These are phyloP conservation scores for Papilio protenor DNA, from an alignment of 2,888 invertebrate genomes.

Conservation along the genomic window DNA sequence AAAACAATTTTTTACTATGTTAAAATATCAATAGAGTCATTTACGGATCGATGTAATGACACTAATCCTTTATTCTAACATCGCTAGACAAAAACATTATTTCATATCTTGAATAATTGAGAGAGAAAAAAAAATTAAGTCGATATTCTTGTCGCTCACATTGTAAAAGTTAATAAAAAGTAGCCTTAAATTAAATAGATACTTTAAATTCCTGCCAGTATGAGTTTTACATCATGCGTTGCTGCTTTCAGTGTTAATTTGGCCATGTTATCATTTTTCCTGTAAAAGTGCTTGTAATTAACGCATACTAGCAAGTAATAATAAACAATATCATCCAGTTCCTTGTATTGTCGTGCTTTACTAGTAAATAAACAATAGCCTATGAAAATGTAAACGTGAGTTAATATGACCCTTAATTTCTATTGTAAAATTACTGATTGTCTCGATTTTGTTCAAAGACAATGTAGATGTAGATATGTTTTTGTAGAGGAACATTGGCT, in stretches of 20 bases:
- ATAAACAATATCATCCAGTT: not conserved
- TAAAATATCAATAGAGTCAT: not conserved
- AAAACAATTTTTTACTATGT: not conserved
- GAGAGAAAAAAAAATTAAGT: not conserved
- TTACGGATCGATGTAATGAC: not conserved
- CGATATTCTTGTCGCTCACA: not conserved
- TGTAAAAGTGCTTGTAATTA: not conserved
- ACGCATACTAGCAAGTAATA: not conserved
- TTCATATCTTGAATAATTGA: not conserved
- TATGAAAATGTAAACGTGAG: not conserved
- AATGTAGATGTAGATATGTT: not conserved
- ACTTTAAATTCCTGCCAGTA: not conserved
- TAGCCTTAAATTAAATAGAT: constrained; percentile 6
- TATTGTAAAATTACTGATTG: not conserved
- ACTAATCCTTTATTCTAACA: not conserved
- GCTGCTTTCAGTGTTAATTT: not conserved
- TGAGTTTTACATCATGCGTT: not conserved
- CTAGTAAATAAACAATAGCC: constrained; percentile 17
- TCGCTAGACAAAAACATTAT: not conserved
- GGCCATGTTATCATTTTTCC: not conserved
- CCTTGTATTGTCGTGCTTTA: not conserved
- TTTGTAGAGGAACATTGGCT: not conserved
- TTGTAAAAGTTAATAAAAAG: not conserved
- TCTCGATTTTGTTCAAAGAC: not conserved
- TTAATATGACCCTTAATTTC: not conserved